Base-by-base conservation (phyloP, 2,888 invertebrate species). In the Acrocera orbiculus region DNA sequence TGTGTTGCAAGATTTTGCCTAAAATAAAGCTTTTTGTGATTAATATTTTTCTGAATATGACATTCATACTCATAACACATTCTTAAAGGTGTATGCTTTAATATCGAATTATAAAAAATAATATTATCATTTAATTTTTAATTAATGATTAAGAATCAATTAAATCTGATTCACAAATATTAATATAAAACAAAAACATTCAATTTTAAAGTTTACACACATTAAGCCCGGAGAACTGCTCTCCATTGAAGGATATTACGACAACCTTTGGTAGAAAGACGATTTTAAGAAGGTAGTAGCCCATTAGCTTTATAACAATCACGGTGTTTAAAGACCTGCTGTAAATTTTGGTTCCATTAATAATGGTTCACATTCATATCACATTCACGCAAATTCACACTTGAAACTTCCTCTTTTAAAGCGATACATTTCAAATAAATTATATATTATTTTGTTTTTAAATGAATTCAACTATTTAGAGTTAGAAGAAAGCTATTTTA, bases 1-100 rank as follows among this genome's bases (percentile, higher is more conserved):
- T 42, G 43, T 43, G 44, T 44, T 44, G 43, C 37, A 38, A 9
- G 33, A 27, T 34, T 37, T 41, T 39, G 43, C 49, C 49, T 50
- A 47, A 47, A 50, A 50, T 47, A 48, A 50, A 47, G 47, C 46
- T 46, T 41, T 37, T 45, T 46, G 45, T 46, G 47, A 50, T 50
- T 50, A 50, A 50, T 50, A 47, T 38, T 45, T 46, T 47, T 48
- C 41, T 43, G 42, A 43, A 43, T 39, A 36, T 38, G 43, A 38
- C 49, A 48, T 43, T 46, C 49, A 49, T 46, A 41, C 46, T 40
- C 41, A 41, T 42, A 46, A 44, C 40, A 43, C 46, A 45, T 44
- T 41, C 45, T 35, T 30, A 33, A 40, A 37, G 31, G 34, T 36
- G 32, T 36, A 34, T 35, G 37, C 29, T 39, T 28, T 28, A 23